Evolutionary conservation across 2,888 invertebrate genomes (phyloP).

Genomic region (Sarcophaga rosellei): DNA sequence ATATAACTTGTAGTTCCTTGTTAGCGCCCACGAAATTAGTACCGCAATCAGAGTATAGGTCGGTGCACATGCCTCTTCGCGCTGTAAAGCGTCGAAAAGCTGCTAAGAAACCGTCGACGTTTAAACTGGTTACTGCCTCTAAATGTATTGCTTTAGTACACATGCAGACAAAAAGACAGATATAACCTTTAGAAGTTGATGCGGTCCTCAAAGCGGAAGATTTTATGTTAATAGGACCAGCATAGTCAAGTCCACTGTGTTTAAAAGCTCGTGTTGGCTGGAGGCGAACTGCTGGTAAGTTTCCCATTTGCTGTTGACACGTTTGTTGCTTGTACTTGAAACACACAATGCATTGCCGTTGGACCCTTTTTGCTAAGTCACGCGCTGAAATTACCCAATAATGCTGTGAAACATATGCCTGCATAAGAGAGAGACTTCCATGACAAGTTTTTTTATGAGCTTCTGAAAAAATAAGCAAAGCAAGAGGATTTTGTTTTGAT

Average conservation of each 20-base stretch:
- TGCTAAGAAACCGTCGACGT: conserved; percentile 35
- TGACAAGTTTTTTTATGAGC: conserved; percentile 28
- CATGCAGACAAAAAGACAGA: conserved; percentile 53
- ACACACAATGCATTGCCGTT: background rate
- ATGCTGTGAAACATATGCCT: conserved; percentile 34
- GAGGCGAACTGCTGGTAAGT: conserved; percentile 52
- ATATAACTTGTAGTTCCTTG: conserved; percentile 36
- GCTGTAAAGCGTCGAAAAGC: conserved; percentile 25
- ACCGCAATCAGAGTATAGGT: conserved; percentile 45
- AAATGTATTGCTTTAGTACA: conserved; percentile 49
- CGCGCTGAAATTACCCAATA: conserved; percentile 25
- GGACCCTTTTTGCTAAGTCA: no score
- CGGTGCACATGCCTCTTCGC: conserved; percentile 21
- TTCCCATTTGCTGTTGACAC: conserved; percentile 26
- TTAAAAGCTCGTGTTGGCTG: conserved; percentile 44
- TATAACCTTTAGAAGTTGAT: conserved; percentile 40
- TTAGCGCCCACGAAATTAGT: conserved; percentile 36
- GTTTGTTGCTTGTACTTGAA: conserved; percentile 29
- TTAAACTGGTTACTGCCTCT: conserved; percentile 15
- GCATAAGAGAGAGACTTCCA: background rate
- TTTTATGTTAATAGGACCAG: conserved; percentile 53
- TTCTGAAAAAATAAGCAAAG: conserved; percentile 13
- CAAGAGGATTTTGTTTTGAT: conserved; percentile 5
- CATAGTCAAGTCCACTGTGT: conserved; percentile 51
- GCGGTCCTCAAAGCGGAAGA: conserved; percentile 30